Percentiles rank a stretch among this genome's conserved stretches.
Conservation (phyloP, 2,888 invertebrate species). For the Protonemura montana region DNA sequence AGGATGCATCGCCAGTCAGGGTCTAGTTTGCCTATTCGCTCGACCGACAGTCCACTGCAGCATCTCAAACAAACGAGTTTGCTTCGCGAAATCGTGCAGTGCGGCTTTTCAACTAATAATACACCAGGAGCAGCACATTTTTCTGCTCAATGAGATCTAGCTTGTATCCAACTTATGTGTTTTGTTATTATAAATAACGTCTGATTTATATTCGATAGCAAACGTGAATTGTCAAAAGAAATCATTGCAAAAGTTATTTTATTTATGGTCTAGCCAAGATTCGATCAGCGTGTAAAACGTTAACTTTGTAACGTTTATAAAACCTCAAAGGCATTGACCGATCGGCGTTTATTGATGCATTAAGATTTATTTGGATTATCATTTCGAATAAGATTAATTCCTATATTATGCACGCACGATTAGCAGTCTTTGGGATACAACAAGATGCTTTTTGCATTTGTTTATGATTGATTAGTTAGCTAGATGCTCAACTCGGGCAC, state of each 20-base stretch:
- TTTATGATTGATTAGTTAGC: neutral
- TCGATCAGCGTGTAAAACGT: conserved; percentile 20
- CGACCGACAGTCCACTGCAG: neutral
- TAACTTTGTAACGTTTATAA: neutral
- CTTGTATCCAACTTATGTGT: neutral
- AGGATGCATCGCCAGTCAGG: conserved; percentile 9
- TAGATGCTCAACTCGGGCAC: neutral
- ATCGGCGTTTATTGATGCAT: neutral
- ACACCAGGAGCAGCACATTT: conserved; percentile 15
- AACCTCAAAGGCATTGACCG: conserved; percentile 22
- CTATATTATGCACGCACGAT: conserved; percentile 27
- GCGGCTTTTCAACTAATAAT: conserved; percentile 32
- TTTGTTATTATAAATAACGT: conserved; percentile 29
- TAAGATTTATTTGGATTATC: conserved; percentile 19
- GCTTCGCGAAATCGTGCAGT: conserved; percentile 16
- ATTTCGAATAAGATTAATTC: conserved; percentile 24
- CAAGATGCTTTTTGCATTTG: neutral
- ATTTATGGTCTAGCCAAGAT: conserved; percentile 26
- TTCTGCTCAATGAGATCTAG: conserved; percentile 19
- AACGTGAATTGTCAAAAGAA: conserved; percentile 31
- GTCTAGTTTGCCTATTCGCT: neutral
- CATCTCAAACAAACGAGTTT: conserved; percentile 28
- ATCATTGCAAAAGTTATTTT: conserved; percentile 20
- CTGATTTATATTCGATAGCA: conserved; percentile 34
- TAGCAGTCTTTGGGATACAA: neutral